Evolutionary conservation across 2,113 vertebrate species (phyloP).

Genomic region (Tenrec ecaudatus): DNA sequence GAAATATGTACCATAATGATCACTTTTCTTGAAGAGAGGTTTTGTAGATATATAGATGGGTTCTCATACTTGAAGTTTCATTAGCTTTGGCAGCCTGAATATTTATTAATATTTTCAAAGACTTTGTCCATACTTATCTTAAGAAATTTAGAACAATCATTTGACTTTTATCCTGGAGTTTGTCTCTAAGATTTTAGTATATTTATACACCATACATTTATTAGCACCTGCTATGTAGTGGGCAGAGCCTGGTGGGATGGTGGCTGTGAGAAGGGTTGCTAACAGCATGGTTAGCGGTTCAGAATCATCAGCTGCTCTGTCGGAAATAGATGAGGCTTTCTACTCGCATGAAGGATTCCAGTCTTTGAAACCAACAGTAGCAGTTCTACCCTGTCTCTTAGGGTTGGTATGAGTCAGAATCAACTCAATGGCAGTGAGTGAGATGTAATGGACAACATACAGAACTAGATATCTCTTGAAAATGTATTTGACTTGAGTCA

Average conservation of each 20-base stretch:
- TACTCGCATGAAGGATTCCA: too few species aligned
- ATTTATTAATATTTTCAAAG: constrained; percentile 57
- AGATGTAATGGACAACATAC: not conserved
- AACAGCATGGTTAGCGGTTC: too few species aligned
- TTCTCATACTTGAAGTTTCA: constrained; percentile 19
- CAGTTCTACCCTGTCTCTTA: too few species aligned
- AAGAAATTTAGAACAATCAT: constrained; percentile 55
- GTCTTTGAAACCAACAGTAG: too few species aligned
- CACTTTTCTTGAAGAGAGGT: constrained; percentile 18
- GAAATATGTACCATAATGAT: constrained; percentile 33
- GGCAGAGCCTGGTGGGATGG: too few species aligned
- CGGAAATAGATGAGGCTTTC: too few species aligned
- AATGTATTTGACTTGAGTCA: constrained; percentile 39
- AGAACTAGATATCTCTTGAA: constrained; percentile 1
- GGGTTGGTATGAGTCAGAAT: too few species aligned
- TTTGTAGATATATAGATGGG: constrained; percentile 24
- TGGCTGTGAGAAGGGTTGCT: too few species aligned
- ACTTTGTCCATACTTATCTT: constrained; percentile 46
- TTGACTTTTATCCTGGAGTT: constrained; percentile 50
- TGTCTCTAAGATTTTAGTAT: constrained; percentile 22
- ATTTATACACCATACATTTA: constrained; percentile 1
- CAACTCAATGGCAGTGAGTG: too few species aligned
- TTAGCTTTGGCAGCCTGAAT: not conserved
- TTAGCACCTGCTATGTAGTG: constrained; percentile 16
- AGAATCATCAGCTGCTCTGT: too few species aligned